Conservation (phyloP, 2,888 invertebrate genomes). For the Gastrophysa polygoni region DNA sequence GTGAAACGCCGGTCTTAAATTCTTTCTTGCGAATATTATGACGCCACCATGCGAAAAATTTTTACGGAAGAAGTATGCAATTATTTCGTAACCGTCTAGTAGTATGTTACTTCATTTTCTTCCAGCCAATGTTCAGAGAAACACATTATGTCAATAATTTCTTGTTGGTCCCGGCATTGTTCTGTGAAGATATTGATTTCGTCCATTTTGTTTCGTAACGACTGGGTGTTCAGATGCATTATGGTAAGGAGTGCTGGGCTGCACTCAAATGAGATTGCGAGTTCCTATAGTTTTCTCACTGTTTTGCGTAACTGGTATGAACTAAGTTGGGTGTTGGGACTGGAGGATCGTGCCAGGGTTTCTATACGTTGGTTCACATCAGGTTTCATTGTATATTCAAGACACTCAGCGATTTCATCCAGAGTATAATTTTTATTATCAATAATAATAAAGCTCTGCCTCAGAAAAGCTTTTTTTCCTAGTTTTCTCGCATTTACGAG, state of each 20-base stretch:
- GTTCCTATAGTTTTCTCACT: slow-evolving; percentile 6
- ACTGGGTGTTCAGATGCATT: slow-evolving; percentile 10
- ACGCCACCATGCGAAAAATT: neutral
- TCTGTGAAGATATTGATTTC: slow-evolving; percentile 5
- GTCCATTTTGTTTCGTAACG: slow-evolving; percentile 4
- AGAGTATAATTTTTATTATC: slow-evolving; percentile 3
- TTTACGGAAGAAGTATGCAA: slow-evolving; percentile 1
- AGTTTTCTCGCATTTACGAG: slow-evolving; percentile 7
- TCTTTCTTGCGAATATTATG: slow-evolving; percentile 6
- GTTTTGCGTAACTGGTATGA: slow-evolving; percentile 9
- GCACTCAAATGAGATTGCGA: neutral
- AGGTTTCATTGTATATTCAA: slow-evolving; percentile 1
- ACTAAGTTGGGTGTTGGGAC: neutral
- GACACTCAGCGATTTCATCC: neutral
- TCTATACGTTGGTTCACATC: neutral
- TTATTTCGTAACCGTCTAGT: slow-evolving; percentile 3
- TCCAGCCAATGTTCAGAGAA: no score
- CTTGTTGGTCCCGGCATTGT: slow-evolving; percentile 2
- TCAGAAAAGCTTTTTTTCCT: slow-evolving; percentile 12
- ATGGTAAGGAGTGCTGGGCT: neutral
- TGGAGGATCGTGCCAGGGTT: neutral
- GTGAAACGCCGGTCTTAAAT: no score
- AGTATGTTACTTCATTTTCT: no score
- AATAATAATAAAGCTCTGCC: slow-evolving; percentile 3
- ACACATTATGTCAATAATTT: no score